phyloP scores from a whole-genome alignment of 2,797 vertebrate species.

The Orientallactaga sibirica region DNA sequence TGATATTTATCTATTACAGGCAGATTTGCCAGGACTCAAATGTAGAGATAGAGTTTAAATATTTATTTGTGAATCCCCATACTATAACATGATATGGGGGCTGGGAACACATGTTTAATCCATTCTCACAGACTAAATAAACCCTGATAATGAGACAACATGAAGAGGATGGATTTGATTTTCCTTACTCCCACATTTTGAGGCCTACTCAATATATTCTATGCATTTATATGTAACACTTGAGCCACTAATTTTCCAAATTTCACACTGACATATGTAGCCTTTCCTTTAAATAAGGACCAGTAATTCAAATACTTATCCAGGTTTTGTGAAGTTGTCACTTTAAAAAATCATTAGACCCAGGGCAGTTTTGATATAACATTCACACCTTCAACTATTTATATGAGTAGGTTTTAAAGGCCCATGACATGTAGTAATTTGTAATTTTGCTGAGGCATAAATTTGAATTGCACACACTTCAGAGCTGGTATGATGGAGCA shows the following conservation, averaged over 20 bases:
- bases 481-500: conserved; percentile 27
- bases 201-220: not conserved
- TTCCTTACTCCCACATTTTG: conserved; percentile 36
- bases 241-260: conserved; percentile 39
- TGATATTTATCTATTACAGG: not conserved
- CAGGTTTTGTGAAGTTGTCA: conserved; percentile 13
- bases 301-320: conserved; percentile 31
- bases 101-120: conserved; percentile 12
- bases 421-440: conserved; percentile 66
- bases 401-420: conserved; percentile 63
- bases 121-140: not conserved
- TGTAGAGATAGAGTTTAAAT: not conserved
- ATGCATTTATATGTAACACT: not conserved
- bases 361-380: conserved; percentile 23
- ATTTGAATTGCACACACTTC: conserved; percentile 64
- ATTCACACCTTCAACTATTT: conserved; percentile 55
- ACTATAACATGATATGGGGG: not conserved
- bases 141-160: not conserved
- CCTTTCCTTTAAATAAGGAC: conserved; percentile 18
- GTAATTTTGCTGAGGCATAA: conserved; percentile 72
- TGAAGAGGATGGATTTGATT: not conserved
- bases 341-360: conserved; percentile 56
- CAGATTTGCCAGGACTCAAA: not conserved
- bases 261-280: not conserved
- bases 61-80: conserved; percentile 53